Conservation (phyloP, 2,113 vertebrate genomes). For the Ochotona princeps region DNA sequence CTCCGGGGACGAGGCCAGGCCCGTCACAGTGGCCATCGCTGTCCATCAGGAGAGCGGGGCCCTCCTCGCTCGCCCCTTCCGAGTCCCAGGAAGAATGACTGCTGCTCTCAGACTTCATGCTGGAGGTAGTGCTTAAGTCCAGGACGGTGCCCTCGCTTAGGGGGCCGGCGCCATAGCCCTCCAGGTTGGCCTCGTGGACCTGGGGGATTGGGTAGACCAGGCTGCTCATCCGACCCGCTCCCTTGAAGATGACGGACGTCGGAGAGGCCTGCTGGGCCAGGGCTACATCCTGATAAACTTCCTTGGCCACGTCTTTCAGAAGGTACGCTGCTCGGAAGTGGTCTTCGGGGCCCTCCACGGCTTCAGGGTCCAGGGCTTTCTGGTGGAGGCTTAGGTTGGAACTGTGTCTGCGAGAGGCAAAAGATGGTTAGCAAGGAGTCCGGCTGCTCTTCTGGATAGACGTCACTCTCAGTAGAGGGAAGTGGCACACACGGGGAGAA, state of each 20-base stretch:
- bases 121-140: conserved; percentile 95
- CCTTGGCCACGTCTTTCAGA: conserved; percentile 89
- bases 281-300: conserved; percentile 87
- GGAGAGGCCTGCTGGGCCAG: conserved; percentile 88
- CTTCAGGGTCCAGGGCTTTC: conserved; percentile 95
- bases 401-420: conserved; percentile 92
- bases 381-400: conserved; percentile 96
- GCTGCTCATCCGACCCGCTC: conserved; percentile 92
- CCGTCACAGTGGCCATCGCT: conserved; percentile 94
- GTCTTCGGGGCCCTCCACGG: conserved; percentile 84
- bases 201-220: conserved; percentile 94
- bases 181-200: conserved; percentile 81
- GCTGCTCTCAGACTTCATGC: conserved; percentile 88
- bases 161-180: conserved; percentile 81
- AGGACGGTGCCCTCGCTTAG: conserved; percentile 90
- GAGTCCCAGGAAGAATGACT: conserved; percentile 95
- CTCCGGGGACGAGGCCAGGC: conserved; percentile 80
- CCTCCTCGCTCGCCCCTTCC: conserved; percentile 93
- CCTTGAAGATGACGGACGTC: conserved; percentile 94
- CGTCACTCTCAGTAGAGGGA: background rate
- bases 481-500: background rate
- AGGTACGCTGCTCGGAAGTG: conserved; percentile 87
- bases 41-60: conserved; percentile 88
- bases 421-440: conserved; percentile 78
- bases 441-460: background rate